Base-by-base conservation (phyloP, 2,797 vertebrate genomes). In the Tapera naevia region DNA sequence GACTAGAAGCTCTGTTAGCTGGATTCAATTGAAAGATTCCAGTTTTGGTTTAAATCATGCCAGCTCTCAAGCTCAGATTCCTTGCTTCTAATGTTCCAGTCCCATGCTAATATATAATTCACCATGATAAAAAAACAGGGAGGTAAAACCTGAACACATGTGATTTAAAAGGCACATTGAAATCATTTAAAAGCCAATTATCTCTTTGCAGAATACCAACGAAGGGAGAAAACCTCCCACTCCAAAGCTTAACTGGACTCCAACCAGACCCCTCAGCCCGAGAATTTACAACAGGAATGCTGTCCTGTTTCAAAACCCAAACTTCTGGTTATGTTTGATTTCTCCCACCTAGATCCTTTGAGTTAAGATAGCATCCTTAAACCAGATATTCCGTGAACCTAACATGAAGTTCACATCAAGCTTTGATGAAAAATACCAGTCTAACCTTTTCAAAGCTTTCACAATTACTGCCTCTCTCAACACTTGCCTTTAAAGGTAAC, bases 401-500 rank as follows among this genome's bases (percentile, higher is more conserved):
- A 65, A 57, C 56, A 65, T 74, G 57, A 94, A 94, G 90, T 75
- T 86, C 76, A 76, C 78, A 81, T 81, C 65, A 85, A 78, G 78
- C 88, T 95, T 80, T 93, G 61, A 97, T 95, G 92, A 95, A 95
- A 96, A 96, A 94, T 21, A 75, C 39, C 11, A 35, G 50, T 27
- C 62, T 94, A 95, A 96, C 84, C 75, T 98, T 96, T 94, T 50
- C 78, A 61, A 7, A 50, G 81, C 83, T 94, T 97, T 72, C 71
- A 54, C 94, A 97, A 93, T 97, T 95, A 94, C 86, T 65, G 78
- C 72, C 88, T 96, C 85, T 30, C 90, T 90, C 91, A 74, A 90
- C 64, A 86, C 91, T 74, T 33, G 8, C 88, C 92, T 97, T 94
- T 96, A 96, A 93, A 96, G 90, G 94, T 96, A 96, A 96, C 89